Percentiles rank a stretch among this genome's conserved stretches.
Evolutionary conservation across 2,888 invertebrate genomes (phyloP).

Genomic region (Chrysomela aeneicollis): DNA sequence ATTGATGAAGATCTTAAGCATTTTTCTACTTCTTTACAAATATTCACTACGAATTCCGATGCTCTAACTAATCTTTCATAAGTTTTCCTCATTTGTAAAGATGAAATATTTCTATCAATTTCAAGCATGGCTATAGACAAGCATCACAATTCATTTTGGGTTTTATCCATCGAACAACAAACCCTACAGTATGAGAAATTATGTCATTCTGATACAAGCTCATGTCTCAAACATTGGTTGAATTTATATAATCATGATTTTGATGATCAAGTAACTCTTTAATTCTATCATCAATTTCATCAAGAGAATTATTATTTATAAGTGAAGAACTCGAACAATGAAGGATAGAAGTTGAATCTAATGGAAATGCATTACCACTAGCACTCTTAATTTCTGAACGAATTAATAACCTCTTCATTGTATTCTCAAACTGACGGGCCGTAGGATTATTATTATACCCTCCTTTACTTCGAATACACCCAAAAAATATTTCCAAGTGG

Average conservation of each 20-base stretch:
- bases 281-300: too few relatives aligned
- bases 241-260: neutral
- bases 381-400: too few relatives aligned
- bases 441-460: too few relatives aligned
- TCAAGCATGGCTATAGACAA: slow-evolving; percentile 14
- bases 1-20: neutral
- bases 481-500: slow-evolving; percentile 29
- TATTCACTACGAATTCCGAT: neutral
- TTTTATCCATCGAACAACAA: slow-evolving; percentile 16
- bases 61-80: slow-evolving; percentile 14
- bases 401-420: too few relatives aligned
- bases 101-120: neutral
- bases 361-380: too few relatives aligned
- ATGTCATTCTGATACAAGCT: slow-evolving; percentile 21
- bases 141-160: neutral
- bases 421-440: too few relatives aligned
- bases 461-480: too few relatives aligned
- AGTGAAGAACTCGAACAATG: too few relatives aligned
- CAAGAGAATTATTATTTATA: too few relatives aligned
- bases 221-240: slow-evolving; percentile 7
- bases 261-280: slow-evolving; percentile 5
- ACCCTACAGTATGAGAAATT: slow-evolving; percentile 27
- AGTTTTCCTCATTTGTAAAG: slow-evolving; percentile 11
- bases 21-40: slow-evolving; percentile 14
- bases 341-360: too few relatives aligned